Base-by-base conservation (phyloP, 2,888 invertebrate species). In the Rhynchonema sp. region DNA sequence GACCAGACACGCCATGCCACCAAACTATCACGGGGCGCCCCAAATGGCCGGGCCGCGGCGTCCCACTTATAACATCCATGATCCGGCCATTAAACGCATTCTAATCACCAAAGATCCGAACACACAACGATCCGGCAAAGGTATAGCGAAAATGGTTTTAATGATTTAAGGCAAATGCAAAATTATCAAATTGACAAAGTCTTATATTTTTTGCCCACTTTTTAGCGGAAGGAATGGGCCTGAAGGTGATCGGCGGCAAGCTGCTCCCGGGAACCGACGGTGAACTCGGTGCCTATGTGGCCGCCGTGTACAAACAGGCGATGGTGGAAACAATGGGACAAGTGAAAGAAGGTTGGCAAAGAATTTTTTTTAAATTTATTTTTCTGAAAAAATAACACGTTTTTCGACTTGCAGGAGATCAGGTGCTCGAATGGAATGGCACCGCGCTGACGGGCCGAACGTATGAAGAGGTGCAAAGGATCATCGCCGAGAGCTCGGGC, bases 361-460 rank as follows among this genome's bases (percentile, higher is more conserved):
- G n/a, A n/a, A n/a, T n/a, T n/a, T n/a, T n/a, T n/a, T n/a, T n/a
- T n/a, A n/a, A n/a, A n/a, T n/a, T n/a, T n/a, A n/a, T n/a, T 38
- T 38, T 13, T 38, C 38, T 38, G 38, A 46, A 22, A 59, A 22
- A 30, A 57, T 57, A 27, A 56, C 2, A 25, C 3, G 30, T 49
- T 49, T 17, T 38, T 38, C 9, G 13, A 23, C 9, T 66, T 63
- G 20, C 65, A 80, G 81, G 81, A 46, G 81, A 82, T 69, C 79
- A 81, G 67, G 77, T 82, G 9, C 69, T 82, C 30, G 81, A 82
- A 67, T 81, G 81, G 81, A 82, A 82, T 67, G 81, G 81, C 1
- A 72, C 79, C 17, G 72, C 74, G 26, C 70, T 81, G 61, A 76
- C 76, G 1, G 80, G 79, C 20, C 78, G 79, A 66, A 79, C 80